A percentile compares a stretch with the other conserved stretches of the same genome.
phyloP scores from a whole-genome alignment of 2,888 invertebrate species.

The Anaspis maculata region DNA sequence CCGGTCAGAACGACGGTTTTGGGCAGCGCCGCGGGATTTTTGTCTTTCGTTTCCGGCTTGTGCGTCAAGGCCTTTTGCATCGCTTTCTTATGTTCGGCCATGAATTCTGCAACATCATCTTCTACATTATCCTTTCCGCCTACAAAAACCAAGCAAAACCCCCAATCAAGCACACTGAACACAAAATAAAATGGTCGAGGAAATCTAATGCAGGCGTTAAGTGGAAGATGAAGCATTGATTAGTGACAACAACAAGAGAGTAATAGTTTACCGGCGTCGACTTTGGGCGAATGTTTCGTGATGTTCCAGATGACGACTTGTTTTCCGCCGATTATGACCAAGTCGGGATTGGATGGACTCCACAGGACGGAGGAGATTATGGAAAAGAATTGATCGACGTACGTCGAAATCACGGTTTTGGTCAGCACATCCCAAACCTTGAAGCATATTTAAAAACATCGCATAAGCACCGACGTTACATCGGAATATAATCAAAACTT shows the following conservation, averaged over 20 bases:
- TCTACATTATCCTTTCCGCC: background rate
- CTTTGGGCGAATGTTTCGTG: constrained; percentile 40
- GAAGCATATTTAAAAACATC: constrained; percentile 6
- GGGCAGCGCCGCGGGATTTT: too few species aligned
- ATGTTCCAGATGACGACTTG: constrained; percentile 64
- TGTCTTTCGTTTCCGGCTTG: too few species aligned
- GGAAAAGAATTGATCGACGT: constrained; percentile 46
- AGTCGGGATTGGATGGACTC: constrained; percentile 54
- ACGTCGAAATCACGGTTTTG: constrained; percentile 50
- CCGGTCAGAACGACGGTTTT: too few species aligned
- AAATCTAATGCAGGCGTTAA: too few species aligned
- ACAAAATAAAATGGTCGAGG: too few species aligned
- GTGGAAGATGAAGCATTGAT: too few species aligned
- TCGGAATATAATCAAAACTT: too few species aligned
- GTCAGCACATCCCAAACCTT: constrained; percentile 58
- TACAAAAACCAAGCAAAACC: constrained; percentile 1
- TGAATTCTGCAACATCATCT: constrained; percentile 1
- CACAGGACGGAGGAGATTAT: constrained; percentile 54
- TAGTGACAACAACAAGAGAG: too few species aligned
- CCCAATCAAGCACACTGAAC: too few species aligned
- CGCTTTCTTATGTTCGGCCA: constrained; percentile 3
- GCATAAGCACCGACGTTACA: too few species aligned
- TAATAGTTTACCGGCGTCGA: constrained; percentile 29
- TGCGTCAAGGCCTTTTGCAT: constrained; percentile 1
- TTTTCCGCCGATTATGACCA: constrained; percentile 43